phyloP scores from a whole-genome alignment of 2,888 invertebrate species.

The Neria commutata region DNA sequence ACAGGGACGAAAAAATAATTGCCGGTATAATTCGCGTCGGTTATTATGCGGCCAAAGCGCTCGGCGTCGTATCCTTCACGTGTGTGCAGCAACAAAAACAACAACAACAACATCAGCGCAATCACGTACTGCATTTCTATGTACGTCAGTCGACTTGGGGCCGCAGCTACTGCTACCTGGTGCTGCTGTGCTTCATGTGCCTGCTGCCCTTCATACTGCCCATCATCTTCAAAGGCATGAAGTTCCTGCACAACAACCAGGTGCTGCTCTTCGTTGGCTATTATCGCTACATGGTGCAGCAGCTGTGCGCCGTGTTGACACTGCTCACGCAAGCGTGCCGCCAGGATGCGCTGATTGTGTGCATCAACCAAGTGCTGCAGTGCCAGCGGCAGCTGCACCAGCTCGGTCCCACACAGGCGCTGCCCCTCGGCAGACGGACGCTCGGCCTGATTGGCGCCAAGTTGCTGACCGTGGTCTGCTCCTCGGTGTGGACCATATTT shows the following conservation, averaged over 20 bases:
- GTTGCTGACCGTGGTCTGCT: conserved; percentile 26
- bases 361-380: conserved; percentile 38
- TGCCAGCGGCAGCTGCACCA: too few species aligned
- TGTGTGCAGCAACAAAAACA: background rate
- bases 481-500: conserved; percentile 29
- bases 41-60: conserved; percentile 24
- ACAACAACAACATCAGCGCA: too few species aligned
- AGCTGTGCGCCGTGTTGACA: conserved; percentile 37
- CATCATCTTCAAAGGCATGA: conserved; percentile 35
- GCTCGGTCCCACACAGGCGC: conserved; percentile 25
- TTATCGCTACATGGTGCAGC: conserved; percentile 39
- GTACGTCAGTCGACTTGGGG: background rate
- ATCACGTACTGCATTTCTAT: too few species aligned
- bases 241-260: conserved; percentile 40
- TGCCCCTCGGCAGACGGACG: conserved; percentile 5
- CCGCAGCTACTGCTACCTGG: conserved; percentile 36
- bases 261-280: conserved; percentile 45
- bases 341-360: conserved; percentile 35
- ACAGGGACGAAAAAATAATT: too few species aligned
- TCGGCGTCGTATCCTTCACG: conserved; percentile 31
- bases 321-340: conserved; percentile 39
- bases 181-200: conserved; percentile 28
- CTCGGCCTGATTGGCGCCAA: conserved; percentile 20
- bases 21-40: conserved; percentile 3
- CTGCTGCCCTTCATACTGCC: conserved; percentile 35